These are phyloP conservation scores for Archips xylosteana DNA, from an alignment of 2,888 invertebrate genomes.

Conservation along the genomic window DNA sequence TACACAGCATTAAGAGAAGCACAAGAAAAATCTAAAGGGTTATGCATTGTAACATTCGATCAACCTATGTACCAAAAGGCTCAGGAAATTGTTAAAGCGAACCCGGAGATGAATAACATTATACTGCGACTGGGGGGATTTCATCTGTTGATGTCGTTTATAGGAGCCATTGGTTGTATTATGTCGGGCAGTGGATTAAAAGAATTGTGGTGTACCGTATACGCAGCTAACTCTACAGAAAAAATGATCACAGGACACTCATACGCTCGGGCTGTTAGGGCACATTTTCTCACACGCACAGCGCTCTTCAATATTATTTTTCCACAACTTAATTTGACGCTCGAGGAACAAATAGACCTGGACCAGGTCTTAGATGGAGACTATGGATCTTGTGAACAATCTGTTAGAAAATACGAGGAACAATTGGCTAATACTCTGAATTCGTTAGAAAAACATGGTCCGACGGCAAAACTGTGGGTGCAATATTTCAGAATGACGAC, in stretches of 20 bases:
- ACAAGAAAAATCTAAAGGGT: slow-evolving; percentile 42
- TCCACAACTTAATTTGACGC: background rate
- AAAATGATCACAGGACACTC: slow-evolving; percentile 57
- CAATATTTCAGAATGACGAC: slow-evolving; percentile 53
- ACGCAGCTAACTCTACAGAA: slow-evolving; percentile 55
- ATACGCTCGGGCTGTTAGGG: slow-evolving; percentile 58
- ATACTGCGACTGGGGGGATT: slow-evolving; percentile 60
- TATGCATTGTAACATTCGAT: slow-evolving; percentile 55
- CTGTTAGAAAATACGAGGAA: too few species aligned
- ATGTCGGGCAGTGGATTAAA: slow-evolving; percentile 59
- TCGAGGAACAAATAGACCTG: background rate
- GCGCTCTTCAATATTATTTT: slow-evolving; percentile 46
- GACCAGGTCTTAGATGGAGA: background rate
- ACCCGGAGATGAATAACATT: slow-evolving; percentile 43
- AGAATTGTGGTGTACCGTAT: slow-evolving; percentile 46
- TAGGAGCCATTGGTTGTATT: slow-evolving; percentile 56
- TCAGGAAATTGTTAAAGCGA: slow-evolving; percentile 51
- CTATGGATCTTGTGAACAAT: too few species aligned
- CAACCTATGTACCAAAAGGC: slow-evolving; percentile 58
- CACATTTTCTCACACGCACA: slow-evolving; percentile 54
- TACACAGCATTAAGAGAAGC: slow-evolving; percentile 52
- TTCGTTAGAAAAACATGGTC: slow-evolving; percentile 18
- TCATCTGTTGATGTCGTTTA: slow-evolving; percentile 57
- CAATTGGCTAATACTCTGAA: too few species aligned
- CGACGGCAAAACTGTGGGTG: slow-evolving; percentile 50